Evolutionary conservation across 1,140 invertebrate species (phyloP).

Genomic region (Sinella curviseta): DNA sequence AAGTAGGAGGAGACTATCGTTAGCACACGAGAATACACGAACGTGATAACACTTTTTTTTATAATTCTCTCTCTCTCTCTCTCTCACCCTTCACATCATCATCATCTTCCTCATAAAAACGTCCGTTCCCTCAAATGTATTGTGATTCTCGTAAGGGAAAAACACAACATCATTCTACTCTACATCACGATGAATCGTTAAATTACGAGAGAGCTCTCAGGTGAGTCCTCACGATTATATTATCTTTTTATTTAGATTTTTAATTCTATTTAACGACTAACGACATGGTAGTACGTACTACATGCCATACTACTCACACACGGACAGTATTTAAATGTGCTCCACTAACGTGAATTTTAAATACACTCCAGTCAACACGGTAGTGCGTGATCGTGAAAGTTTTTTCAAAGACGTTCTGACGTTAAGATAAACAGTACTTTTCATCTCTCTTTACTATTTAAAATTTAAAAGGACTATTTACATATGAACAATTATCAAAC

Average conservation of each 20-base stretch:
- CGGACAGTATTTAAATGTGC: too few relatives aligned
- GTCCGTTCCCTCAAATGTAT: too few relatives aligned
- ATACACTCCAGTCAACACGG: too few relatives aligned
- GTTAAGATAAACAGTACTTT: too few relatives aligned
- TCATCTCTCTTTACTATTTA: too few relatives aligned
- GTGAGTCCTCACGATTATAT: neutral
- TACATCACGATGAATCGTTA: neutral
- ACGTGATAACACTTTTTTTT: neutral
- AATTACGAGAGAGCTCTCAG: neutral
- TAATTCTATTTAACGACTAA: neutral
- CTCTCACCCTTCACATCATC: neutral
- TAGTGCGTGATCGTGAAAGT: too few relatives aligned
- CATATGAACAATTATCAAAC: too few relatives aligned
- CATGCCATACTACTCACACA: too few relatives aligned
- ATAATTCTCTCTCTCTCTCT: neutral
- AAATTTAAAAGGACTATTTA: too few relatives aligned
- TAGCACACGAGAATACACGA: neutral
- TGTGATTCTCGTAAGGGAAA: neutral
- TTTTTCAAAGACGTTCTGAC: too few relatives aligned
- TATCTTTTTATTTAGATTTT: neutral
- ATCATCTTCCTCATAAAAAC: too few relatives aligned
- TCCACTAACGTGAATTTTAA: too few relatives aligned
- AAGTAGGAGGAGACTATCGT: neutral
- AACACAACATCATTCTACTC: neutral
- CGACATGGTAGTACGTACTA: neutral